Base-by-base conservation (phyloP, 2,888 invertebrate genomes). In the Phorcus lineatus region DNA sequence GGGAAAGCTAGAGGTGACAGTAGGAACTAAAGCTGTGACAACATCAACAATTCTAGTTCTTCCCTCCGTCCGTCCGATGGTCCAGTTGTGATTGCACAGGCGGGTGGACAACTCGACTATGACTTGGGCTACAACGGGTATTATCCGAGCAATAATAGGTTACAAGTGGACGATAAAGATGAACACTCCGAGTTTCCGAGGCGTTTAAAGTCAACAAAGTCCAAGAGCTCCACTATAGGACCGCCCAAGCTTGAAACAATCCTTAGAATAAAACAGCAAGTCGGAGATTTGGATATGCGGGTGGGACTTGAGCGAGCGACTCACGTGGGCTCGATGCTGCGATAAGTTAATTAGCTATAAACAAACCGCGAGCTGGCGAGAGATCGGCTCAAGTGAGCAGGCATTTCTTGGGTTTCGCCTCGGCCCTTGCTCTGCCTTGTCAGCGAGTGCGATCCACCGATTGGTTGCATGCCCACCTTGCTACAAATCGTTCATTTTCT, bases 321-420 rank as follows among this genome's bases (percentile, higher is more conserved):
- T 70, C 70, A 70, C 70, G 70, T 70, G 70, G 40, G 36, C 70
- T 36, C 36, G 70, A 70, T 70, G 28, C 76, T 31, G 55, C 54
- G 76, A 76, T 76, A 76, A 76, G 54, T 76, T 76, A 76, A 76
- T 76, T 76, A 76, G 76, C 54, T 76, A 55, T 76, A 76, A 76
- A 76, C 54, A 76, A 70, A 76, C 54, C 76, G 53, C 53, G 74
- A 53, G 55, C 55, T 31, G 76, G 28, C 76, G 76, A 28, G 55
- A 55, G 76, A 76, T 76, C 76, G 55, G 76, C 31, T 55, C 28
- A 76, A 55, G 24, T 31, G 76, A 76, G 53, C 76, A 54, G 54
- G 76, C 36, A 76, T 76, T 76, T 76, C 76, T 76, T 54, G 76
- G 28, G 54, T 55, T 55, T 54, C 31, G 76, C 31, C 76, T 55